Conservation (phyloP, 2,888 invertebrate species). For the Polietes domitor region DNA sequence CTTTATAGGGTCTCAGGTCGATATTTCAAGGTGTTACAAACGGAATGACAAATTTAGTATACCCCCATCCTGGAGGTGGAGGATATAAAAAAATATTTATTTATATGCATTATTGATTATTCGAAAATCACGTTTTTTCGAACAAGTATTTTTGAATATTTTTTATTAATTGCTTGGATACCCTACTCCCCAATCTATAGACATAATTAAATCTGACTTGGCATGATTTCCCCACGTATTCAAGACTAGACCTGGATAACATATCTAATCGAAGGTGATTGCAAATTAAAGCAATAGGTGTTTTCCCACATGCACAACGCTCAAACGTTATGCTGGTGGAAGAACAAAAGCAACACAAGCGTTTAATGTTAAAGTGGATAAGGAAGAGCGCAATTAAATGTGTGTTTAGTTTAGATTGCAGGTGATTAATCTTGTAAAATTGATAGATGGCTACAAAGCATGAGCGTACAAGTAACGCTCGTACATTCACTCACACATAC, state of each 20-base stretch:
- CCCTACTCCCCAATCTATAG: too few species aligned
- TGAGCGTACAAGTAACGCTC: not conserved
- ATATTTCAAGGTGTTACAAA: too few species aligned
- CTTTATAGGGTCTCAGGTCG: too few species aligned
- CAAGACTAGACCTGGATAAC: not conserved
- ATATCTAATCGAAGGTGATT: not conserved
- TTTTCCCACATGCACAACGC: not conserved
- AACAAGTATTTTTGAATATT: too few species aligned
- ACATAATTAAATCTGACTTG: too few species aligned
- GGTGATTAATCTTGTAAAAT: conserved; percentile 60
- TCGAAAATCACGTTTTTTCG: too few species aligned
- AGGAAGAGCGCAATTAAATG: conserved; percentile 52
- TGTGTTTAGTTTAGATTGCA: conserved; percentile 54
- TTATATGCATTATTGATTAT: too few species aligned
- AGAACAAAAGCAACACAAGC: not conserved
- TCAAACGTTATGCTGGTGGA: not conserved
- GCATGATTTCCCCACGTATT: too few species aligned
- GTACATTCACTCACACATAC: not conserved
- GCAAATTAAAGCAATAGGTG: not conserved
- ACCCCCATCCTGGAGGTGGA: too few species aligned
- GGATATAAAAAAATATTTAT: too few species aligned
- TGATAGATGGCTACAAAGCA: conserved; percentile 50
- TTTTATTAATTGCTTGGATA: too few species aligned
- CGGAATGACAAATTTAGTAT: too few species aligned
- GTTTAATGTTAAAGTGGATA: not conserved